Percentiles rank a stretch among this genome's conserved stretches.
phyloP scores from a whole-genome alignment of 2,113 vertebrate genomes.

The Phrynosoma platyrhinos region DNA sequence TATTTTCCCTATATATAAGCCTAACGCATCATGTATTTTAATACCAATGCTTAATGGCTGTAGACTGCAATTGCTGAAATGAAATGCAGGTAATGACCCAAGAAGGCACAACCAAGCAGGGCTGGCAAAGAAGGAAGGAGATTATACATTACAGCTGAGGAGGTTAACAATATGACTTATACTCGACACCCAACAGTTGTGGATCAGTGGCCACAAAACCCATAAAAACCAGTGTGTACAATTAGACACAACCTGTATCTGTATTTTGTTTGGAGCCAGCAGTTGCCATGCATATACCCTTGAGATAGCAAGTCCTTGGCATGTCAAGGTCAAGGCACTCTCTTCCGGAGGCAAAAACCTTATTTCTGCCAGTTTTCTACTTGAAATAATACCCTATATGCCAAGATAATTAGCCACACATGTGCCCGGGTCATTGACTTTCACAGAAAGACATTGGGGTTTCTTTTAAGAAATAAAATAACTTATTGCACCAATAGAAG shows the following conservation, averaged over 20 bases:
- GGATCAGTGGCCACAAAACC: constrained; percentile 60
- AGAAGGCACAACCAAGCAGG: constrained; percentile 53
- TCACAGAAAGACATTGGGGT: neutral
- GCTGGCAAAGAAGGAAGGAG: constrained; percentile 56
- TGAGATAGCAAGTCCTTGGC: constrained; percentile 34
- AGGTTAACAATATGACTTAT: constrained; percentile 54
- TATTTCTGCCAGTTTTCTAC: constrained; percentile 38
- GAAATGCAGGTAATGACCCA: constrained; percentile 62
- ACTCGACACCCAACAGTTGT: constrained; percentile 57
- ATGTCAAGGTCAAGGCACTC: constrained; percentile 20
- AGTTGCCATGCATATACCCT: constrained; percentile 52
- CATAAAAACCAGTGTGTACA: constrained; percentile 59
- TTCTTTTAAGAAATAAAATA: neutral
- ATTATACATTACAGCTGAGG: constrained; percentile 50
- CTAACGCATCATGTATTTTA: constrained; percentile 45
- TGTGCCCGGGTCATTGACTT: constrained; percentile 42
- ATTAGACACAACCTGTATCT: constrained; percentile 64
- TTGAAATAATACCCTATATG: neutral
- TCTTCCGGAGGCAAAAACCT: constrained; percentile 37
- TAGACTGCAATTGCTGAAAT: constrained; percentile 53
- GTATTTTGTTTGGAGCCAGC: constrained; percentile 49
- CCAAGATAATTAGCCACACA: constrained; percentile 52
- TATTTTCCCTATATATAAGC: neutral
- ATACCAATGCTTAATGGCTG: constrained; percentile 58
- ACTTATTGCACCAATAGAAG: neutral